Conservation (phyloP, 2,113 vertebrate species). For the Xenus cinereus region DNA sequence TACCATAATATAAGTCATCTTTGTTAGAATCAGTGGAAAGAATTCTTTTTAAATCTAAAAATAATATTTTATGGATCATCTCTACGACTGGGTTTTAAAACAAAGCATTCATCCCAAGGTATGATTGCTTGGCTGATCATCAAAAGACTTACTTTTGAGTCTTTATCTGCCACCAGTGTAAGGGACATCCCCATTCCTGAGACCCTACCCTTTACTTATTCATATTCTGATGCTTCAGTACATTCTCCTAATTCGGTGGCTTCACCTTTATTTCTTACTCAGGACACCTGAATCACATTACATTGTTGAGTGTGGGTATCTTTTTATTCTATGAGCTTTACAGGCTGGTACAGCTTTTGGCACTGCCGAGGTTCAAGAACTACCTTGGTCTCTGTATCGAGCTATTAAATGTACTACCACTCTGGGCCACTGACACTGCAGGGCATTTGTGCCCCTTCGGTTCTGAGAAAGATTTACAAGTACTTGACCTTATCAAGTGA, state of each 20-base stretch:
- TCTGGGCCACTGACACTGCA: background rate
- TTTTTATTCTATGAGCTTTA: background rate
- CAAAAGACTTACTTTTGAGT: background rate
- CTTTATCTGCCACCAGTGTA: background rate
- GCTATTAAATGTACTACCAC: background rate
- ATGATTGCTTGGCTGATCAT: background rate
- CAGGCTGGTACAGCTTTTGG: background rate
- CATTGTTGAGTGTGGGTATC: background rate
- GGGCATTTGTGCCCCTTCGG: background rate
- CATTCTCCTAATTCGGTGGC: background rate
- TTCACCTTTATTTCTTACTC: background rate
- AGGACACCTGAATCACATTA: background rate
- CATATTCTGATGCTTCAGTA: background rate
- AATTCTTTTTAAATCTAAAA: background rate
- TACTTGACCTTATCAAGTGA: slow-evolving; percentile 21
- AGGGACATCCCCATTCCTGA: background rate
- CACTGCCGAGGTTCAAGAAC: background rate
- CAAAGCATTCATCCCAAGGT: background rate
- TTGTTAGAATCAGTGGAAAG: background rate
- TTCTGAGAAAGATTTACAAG: slow-evolving; percentile 44
- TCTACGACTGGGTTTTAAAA: background rate
- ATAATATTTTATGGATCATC: background rate
- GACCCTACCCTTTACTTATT: background rate
- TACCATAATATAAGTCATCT: background rate
- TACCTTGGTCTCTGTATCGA: background rate